A percentile compares a stretch with the other conserved stretches of the same genome.
phyloP scores from a whole-genome alignment of 30 jellyfish, hydroid and myxozoan genomes.

The Mastigias papua region DNA sequence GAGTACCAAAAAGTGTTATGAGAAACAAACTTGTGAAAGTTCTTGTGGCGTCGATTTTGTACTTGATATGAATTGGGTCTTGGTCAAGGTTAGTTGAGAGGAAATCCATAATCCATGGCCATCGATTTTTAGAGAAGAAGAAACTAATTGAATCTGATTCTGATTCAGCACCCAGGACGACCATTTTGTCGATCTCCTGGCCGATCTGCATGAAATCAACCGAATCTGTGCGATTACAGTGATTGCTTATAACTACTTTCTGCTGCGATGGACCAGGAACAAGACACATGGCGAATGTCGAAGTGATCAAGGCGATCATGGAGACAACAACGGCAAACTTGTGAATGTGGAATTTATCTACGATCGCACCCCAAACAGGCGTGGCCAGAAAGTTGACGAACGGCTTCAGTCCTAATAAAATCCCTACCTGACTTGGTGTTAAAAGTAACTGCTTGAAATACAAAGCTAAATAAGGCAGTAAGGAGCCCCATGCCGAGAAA shows the following conservation, averaged over 20 bases:
- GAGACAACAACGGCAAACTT: slow-evolving; percentile 83
- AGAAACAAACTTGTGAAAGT: slow-evolving; percentile 94
- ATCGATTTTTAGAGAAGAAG: slow-evolving; percentile 88
- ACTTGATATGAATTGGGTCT: slow-evolving; percentile 74
- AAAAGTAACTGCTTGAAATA: slow-evolving; percentile 87
- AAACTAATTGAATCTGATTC: slow-evolving; percentile 74
- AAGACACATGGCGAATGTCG: slow-evolving; percentile 86
- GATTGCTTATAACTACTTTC: slow-evolving; percentile 82
- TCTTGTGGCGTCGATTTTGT: slow-evolving; percentile 93
- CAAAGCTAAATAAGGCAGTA: slow-evolving; percentile 92
- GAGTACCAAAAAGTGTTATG: slow-evolving; percentile 93
- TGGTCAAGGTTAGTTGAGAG: slow-evolving; percentile 72
- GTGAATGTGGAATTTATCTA: slow-evolving; percentile 81
- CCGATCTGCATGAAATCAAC: slow-evolving; percentile 91
- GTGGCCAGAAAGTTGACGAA: slow-evolving; percentile 78
- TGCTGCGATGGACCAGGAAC: slow-evolving; percentile 98
- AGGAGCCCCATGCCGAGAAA: slow-evolving; percentile 89
- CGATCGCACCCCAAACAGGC: slow-evolving; percentile 94
- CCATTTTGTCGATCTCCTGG: slow-evolving; percentile 95
- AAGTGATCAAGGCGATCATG: slow-evolving; percentile 76
- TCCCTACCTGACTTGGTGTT: slow-evolving; percentile 97
- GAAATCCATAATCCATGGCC: slow-evolving; percentile 99
- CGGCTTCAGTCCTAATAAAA: slow-evolving; percentile 87
- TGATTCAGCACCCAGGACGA: slow-evolving; percentile 68
- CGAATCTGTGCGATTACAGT: slow-evolving; percentile 73